phyloP scores from a whole-genome alignment of 2,113 vertebrate genomes.

The Brienomyrus brachyistius region DNA sequence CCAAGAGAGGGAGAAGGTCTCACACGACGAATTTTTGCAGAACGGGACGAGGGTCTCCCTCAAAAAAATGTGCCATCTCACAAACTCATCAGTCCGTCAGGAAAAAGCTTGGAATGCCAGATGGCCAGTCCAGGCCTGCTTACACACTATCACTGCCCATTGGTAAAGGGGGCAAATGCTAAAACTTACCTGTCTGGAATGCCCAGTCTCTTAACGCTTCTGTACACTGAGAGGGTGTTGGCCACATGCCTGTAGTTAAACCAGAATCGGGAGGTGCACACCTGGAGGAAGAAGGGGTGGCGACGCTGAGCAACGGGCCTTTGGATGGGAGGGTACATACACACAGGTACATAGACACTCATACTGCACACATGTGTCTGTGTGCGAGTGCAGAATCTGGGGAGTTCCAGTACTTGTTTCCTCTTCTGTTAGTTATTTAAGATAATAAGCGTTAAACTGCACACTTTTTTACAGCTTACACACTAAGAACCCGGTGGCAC shows the following conservation, averaged over 20 bases:
- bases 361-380: neutral
- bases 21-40: neutral
- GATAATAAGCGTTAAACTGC: neutral
- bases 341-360: neutral
- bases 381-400: neutral
- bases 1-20: neutral
- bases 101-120: neutral
- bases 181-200: slow-evolving; percentile 85
- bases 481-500: neutral
- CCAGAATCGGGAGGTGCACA: slow-evolving; percentile 96
- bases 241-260: slow-evolving; percentile 98
- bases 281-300: slow-evolving; percentile 56
- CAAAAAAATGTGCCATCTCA: neutral
- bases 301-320: neutral
- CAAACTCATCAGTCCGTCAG: neutral
- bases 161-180: neutral
- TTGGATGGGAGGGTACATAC: neutral
- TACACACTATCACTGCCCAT: neutral
- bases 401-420: neutral
- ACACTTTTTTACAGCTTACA: neutral
- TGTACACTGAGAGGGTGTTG: slow-evolving; percentile 91
- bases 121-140: neutral
- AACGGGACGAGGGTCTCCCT: neutral
- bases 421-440: neutral
- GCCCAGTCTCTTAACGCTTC: slow-evolving; percentile 93